Evolutionary conservation across 2,113 vertebrate species (phyloP), one percentile per base, ranked within the genome.

Genomic region (Todiramphus chloris): DNA sequence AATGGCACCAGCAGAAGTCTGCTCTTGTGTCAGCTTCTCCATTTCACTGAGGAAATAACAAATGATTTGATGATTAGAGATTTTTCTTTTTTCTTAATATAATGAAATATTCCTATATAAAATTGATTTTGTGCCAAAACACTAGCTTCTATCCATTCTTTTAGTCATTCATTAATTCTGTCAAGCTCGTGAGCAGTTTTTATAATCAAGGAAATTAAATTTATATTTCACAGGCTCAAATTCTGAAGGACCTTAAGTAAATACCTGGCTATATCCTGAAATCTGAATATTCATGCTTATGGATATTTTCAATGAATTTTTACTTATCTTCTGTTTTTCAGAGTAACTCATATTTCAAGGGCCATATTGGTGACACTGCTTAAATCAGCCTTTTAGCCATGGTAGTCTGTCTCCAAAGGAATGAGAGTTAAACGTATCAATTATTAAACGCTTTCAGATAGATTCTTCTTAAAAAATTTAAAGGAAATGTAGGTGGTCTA

Each of bases 391-490:
- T 81, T 88, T 87, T 80, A 84, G 69, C 19, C 28, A 27, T 25
- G 9, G 39, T n/a, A 62, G 68, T 70, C 62, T 78, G 6, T 95
- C 77, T 90, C 67, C 75, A 81, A 80, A 83, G n/a, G 17, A 83
- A 80, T 63, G 30, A 35, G 90, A 63, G 73, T 86, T 82, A 89
- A 92, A 68, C 56, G 23, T 28, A 91, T 73, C 18, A 85, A 95
- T 91, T 93, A 95, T 94, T 94, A 89, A 96, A 55, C 72, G 35
- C 48, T 90, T 91, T 93, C 93, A 87, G 41, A 85, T 66, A 72
- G 33, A 60, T 72, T 92, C 24, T 66, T 88, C 69, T 91, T 82
- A 16, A 94, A 96, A 95, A 82, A 83, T 76, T 68, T 75, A 92
- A 91, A 76, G 44, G 44, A 92, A 86, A 77, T 74, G 35, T 67